phyloP scores from a whole-genome alignment of 92 coral and sea anemone genomes.

The Siderastrea siderea region DNA sequence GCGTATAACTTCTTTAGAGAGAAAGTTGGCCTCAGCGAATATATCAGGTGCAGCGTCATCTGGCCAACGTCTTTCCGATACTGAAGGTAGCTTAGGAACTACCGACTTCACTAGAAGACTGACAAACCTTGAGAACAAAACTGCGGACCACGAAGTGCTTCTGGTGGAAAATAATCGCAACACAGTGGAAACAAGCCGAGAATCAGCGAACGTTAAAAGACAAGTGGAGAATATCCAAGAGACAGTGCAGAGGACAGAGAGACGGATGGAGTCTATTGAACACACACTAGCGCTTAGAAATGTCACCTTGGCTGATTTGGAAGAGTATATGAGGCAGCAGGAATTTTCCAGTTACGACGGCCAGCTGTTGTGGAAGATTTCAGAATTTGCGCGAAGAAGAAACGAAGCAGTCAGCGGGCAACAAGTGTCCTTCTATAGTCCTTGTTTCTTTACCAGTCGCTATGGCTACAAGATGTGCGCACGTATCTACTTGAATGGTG shows the following conservation, averaged over 20 bases:
- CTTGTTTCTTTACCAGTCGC: conserved; percentile 18
- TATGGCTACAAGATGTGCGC: conserved; percentile 66
- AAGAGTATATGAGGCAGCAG: conserved; percentile 49
- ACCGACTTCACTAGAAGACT: not conserved
- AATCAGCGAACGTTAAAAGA: conserved; percentile 13
- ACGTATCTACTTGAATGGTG: conserved; percentile 70
- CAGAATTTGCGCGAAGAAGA: conserved; percentile 32
- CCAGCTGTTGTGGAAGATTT: conserved; percentile 46
- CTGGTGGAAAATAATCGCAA: conserved; percentile 46
- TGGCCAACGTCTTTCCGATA: not conserved
- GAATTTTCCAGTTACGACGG: conserved; percentile 54
- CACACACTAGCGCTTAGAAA: conserved; percentile 55
- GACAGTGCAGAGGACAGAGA: not conserved
- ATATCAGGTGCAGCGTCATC: not conserved
- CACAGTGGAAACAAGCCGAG: conserved; percentile 2
- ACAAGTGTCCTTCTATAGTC: conserved; percentile 14
- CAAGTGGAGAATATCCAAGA: conserved; percentile 21
- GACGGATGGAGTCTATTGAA: conserved; percentile 25
- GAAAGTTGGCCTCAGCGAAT: conserved; percentile 5
- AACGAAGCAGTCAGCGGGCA: conserved; percentile 32
- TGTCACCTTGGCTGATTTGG: conserved; percentile 46
- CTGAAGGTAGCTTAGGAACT: not conserved
- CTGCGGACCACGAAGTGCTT: conserved; percentile 51
- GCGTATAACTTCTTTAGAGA: conserved; percentile 21
- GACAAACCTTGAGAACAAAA: conserved; percentile 15